Base-by-base conservation (phyloP, 2,797 vertebrate genomes). In the Urocyon cinereoargenteus region DNA sequence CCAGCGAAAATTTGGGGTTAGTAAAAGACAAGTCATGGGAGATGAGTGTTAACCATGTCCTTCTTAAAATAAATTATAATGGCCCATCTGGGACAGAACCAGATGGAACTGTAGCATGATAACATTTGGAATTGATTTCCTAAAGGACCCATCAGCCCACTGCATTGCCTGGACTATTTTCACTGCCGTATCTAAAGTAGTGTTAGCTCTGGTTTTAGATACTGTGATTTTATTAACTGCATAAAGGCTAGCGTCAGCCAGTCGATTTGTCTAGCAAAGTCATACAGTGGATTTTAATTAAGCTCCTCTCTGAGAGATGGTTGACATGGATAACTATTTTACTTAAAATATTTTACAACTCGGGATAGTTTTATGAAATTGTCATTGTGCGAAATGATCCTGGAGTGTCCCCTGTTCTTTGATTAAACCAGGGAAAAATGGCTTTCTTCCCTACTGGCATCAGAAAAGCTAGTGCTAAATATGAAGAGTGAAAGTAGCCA, bases 21-120 rank as follows among this genome's bases (percentile, higher is more conserved):
- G 40, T 57, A 81, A 77, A 90, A 84, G 75, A 55, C 31, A 64
- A 61, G 19, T 5, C 10, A 26, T 75, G 2, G 53, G 72, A 31
- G 15, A 78, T 40, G 18, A 68, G 11, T 68, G 31, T 61, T 82
- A 83, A n/a, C 49, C 28, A 49, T 68, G 14, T 82, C 34, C 51
- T 95, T 72, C 62, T 94, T 86, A 57, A 93, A 95, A 90, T 57
- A 84, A 84, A n/a, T 85, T 34, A 18, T 40, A 62, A 68, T 82
- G 40, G 51, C 10, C 36, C 28, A 62, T 6, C 18, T 70, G 77
- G 53, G 66, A 72, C 61, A 77, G 70, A 94, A 61, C 45, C 34
- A 55, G 61, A 83, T 19, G 10, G 45, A 64, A 24, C 16, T 86
- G 81, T 21, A 88, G 40, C 83, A 64, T 0, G 7, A 26, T 73